A percentile compares a stretch with the other conserved stretches of the same genome.
Evolutionary conservation across 2,888 invertebrate genomes (phyloP).

Genomic region (Dynastes grantii): DNA sequence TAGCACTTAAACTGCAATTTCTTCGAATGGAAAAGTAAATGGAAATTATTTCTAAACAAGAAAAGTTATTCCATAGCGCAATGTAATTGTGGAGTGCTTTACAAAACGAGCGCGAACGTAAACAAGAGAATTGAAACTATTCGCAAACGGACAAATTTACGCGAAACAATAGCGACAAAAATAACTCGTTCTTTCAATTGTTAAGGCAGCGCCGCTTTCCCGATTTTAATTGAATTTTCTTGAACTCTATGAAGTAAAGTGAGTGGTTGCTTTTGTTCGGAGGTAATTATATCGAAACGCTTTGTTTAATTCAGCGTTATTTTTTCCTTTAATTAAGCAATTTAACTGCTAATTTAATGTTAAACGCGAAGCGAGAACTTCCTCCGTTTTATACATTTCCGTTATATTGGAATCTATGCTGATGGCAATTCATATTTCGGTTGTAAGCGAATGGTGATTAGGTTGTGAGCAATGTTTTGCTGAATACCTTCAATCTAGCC

Average conservation of each 20-base stretch:
- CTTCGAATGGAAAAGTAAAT: too few species aligned
- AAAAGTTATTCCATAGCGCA: neutral
- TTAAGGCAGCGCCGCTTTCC: conserved; percentile 15
- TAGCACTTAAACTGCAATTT: too few species aligned
- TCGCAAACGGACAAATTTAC: conserved; percentile 17
- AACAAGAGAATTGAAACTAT: conserved; percentile 28
- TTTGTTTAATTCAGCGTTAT: conserved; percentile 35
- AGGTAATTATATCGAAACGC: conserved; percentile 40
- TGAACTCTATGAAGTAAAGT: conserved; percentile 4
- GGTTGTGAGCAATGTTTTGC: too few species aligned
- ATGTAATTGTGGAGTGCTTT: neutral
- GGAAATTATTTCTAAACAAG: too few species aligned
- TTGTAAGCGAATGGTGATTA: too few species aligned
- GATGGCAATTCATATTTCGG: too few species aligned
- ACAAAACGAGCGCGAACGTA: neutral
- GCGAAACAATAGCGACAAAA: conserved; percentile 29
- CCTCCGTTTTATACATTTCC: neutral
- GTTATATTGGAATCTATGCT: neutral
- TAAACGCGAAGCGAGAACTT: conserved; percentile 10
- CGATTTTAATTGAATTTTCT: conserved; percentile 39
- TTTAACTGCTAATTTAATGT: conserved; percentile 29
- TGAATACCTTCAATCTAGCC: too few species aligned
- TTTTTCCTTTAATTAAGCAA: conserved; percentile 41
- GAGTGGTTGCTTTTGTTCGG: conserved; percentile 28
- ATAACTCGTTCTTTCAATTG: conserved; percentile 23